Conservation (phyloP, 2,888 invertebrate genomes). For the Pyrgus malvae region DNA sequence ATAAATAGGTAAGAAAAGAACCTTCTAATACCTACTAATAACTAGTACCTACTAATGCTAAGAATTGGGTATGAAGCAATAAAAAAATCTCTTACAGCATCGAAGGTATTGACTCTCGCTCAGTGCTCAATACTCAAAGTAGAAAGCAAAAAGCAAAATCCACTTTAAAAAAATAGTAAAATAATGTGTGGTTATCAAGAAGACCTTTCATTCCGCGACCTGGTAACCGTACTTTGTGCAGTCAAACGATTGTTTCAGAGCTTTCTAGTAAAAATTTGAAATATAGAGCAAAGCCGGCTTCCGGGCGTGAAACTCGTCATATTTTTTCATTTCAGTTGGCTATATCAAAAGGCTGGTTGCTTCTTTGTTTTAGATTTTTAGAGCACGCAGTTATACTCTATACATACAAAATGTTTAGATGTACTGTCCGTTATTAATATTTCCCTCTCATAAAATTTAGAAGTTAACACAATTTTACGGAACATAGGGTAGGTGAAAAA, state of each 20-base stretch:
- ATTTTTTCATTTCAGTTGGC: conserved; percentile 25
- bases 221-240: neutral
- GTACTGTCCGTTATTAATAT: neutral
- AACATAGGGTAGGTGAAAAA: too few relatives aligned
- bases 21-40: too few relatives aligned
- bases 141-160: too few relatives aligned
- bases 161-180: too few relatives aligned
- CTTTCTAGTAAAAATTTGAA: conserved; percentile 10
- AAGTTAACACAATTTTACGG: too few relatives aligned
- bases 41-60: too few relatives aligned
- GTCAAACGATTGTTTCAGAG: neutral
- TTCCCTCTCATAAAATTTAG: neutral
- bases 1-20: too few relatives aligned
- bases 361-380: conserved; percentile 25
- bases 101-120: too few relatives aligned
- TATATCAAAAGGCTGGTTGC: conserved; percentile 18
- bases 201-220: neutral
- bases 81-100: too few relatives aligned
- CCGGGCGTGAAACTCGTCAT: conserved; percentile 15
- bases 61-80: too few relatives aligned
- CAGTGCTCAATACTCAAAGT: too few relatives aligned
- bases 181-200: too few relatives aligned
- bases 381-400: conserved; percentile 9
- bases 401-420: neutral
- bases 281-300: conserved; percentile 7